A percentile compares a stretch with the other conserved stretches of the same genome.
These are phyloP conservation scores for Microdon myrmicae DNA, from an alignment of 2,888 invertebrate genomes.

Conservation along the genomic window DNA sequence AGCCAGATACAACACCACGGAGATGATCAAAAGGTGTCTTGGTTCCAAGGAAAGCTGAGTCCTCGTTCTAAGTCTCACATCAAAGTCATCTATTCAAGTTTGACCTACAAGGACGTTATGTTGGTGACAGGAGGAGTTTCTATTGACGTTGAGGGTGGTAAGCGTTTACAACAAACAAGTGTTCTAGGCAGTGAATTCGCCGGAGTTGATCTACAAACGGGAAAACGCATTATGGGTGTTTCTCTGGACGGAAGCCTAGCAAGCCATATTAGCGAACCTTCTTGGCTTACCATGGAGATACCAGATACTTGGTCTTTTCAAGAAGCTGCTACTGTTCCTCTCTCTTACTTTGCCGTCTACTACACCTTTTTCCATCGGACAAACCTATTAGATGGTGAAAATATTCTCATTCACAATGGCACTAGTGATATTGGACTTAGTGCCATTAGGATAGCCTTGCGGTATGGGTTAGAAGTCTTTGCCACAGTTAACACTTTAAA, in stretches of 20 bases:
- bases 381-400: constrained; percentile 63
- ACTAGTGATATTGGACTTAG: constrained; percentile 83
- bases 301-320: constrained; percentile 79
- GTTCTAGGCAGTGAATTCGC: constrained; percentile 75
- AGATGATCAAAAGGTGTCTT: constrained; percentile 81
- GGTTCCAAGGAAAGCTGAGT: constrained; percentile 75
- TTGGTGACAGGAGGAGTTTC: constrained; percentile 87
- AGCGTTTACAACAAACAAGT: constrained; percentile 71
- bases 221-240: constrained; percentile 73
- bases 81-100: constrained; percentile 72
- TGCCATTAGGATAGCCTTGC: constrained; percentile 77
- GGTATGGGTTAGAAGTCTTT: constrained; percentile 73
- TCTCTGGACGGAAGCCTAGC: constrained; percentile 68
- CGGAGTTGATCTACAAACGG: constrained; percentile 69
- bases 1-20: constrained; percentile 80
- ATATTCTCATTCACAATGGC: constrained; percentile 71
- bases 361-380: constrained; percentile 67
- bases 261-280: constrained; percentile 59
- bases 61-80: constrained; percentile 69
- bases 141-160: constrained; percentile 77
- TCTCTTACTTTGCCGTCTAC: constrained; percentile 77
- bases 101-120: constrained; percentile 95
- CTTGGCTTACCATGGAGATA: constrained; percentile 71
- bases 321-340: constrained; percentile 81
- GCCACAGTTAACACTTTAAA: constrained; percentile 77